Evolutionary conservation across 2,113 vertebrate genomes (phyloP).

Genomic region (Dipodomys spectabilis): DNA sequence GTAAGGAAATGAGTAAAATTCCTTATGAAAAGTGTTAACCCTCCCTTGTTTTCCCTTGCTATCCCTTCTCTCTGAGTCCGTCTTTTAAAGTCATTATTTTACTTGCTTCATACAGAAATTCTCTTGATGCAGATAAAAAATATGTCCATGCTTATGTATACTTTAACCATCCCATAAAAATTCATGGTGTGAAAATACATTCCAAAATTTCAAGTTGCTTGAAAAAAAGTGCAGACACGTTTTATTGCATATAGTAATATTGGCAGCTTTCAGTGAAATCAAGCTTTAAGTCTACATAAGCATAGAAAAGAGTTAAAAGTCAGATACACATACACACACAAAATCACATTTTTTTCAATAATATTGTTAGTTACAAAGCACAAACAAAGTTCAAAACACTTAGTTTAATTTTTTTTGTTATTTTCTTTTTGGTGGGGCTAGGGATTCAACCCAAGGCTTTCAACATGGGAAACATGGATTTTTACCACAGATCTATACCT

Average conservation of each 20-base stretch:
- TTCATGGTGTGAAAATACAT: background rate
- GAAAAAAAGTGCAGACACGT: background rate
- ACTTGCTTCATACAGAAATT: conserved; percentile 1
- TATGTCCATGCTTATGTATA: background rate
- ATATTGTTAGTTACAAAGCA: background rate
- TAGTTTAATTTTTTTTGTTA: background rate
- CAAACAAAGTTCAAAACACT: background rate
- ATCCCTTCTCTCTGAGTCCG: no score
- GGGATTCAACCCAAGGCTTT: background rate
- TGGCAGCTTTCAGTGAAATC: background rate
- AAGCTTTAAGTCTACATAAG: background rate
- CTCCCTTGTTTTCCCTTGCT: no score
- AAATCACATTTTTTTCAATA: background rate
- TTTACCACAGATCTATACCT: background rate
- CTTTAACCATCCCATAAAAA: background rate
- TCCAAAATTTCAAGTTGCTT: background rate
- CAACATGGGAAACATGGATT: background rate
- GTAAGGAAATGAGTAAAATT: no score
- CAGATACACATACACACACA: background rate
- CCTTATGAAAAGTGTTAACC: no score
- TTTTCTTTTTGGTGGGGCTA: no score
- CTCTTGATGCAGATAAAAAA: background rate
- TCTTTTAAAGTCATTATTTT: conserved; percentile 26
- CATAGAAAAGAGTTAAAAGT: background rate
- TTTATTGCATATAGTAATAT: background rate